Evolutionary conservation across 1,140 invertebrate species (phyloP).

Genomic region (Macrostomum lignano): DNA sequence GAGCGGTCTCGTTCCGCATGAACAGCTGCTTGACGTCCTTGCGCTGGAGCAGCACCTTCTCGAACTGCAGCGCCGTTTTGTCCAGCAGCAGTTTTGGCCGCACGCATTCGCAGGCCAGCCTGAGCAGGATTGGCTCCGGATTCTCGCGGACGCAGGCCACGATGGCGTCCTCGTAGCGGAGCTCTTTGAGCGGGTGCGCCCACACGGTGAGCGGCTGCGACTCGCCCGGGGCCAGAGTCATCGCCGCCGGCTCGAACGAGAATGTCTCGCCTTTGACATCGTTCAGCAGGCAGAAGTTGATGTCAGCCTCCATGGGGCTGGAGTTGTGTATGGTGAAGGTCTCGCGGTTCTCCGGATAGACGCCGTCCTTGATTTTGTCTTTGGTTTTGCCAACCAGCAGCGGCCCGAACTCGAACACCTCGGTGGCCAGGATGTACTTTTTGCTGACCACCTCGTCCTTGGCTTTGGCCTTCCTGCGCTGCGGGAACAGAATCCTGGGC

Average conservation of each 20-base stretch:
- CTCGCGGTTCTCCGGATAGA: conserved; percentile 25
- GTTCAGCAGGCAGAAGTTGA: conserved; percentile 25
- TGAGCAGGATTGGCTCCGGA: conserved; percentile 26
- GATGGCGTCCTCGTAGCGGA: conserved; percentile 19
- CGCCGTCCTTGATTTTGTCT: conserved; percentile 19
- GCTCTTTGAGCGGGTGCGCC: conserved; percentile 21
- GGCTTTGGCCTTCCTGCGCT: conserved; percentile 17
- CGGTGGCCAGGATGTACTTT: conserved; percentile 21
- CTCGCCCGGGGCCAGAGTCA: conserved; percentile 21
- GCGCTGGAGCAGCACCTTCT: conserved; percentile 24
- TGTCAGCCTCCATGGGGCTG: conserved; percentile 22
- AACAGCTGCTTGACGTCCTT: conserved; percentile 26
- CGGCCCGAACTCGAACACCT: conserved; percentile 28
- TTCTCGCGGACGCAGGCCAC: conserved; percentile 27
- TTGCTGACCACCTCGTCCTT: conserved; percentile 23
- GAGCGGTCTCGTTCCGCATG: conserved; percentile 21
- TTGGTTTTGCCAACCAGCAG: conserved; percentile 21
- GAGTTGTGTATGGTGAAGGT: conserved; percentile 22
- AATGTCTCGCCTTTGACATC: conserved; percentile 27
- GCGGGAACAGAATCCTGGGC: conserved; percentile 25
- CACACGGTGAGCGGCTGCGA: conserved; percentile 16
- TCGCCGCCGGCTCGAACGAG: conserved; percentile 22
- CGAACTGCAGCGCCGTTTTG: conserved; percentile 25
- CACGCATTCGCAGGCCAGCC: conserved; percentile 20
- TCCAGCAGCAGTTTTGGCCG: conserved; percentile 24